Conservation (phyloP, 2,797 vertebrate species). For the Silurus aristotelis region DNA sequence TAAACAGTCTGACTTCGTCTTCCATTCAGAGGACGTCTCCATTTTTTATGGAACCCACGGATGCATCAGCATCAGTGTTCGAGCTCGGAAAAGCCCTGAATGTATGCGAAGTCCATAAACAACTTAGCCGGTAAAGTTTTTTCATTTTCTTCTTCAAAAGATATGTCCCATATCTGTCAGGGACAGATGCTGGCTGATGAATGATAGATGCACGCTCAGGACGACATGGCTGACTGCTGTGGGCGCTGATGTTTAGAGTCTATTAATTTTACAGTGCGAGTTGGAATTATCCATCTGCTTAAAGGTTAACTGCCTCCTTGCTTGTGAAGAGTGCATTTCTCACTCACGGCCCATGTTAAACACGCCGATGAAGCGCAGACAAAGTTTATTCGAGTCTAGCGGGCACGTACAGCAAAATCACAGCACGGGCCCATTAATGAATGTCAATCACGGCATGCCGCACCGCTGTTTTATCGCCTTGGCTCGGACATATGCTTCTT, state of each 20-base stretch:
- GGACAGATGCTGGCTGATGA: slow-evolving; percentile 50
- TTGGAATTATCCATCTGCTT: slow-evolving; percentile 85
- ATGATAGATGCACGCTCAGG: slow-evolving; percentile 60
- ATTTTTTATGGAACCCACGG: background rate
- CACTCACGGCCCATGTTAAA: slow-evolving; percentile 63
- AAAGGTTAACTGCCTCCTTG: slow-evolving; percentile 87
- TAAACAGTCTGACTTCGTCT: slow-evolving; percentile 16
- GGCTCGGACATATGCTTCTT: slow-evolving; percentile 53
- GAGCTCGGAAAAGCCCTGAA: slow-evolving; percentile 32
- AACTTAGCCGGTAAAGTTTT: slow-evolving; percentile 47
- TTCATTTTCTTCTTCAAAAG: slow-evolving; percentile 54
- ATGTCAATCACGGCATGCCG: slow-evolving; percentile 45
- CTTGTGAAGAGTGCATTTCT: slow-evolving; percentile 78
- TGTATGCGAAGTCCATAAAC: slow-evolving; percentile 48
- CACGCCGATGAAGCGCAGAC: slow-evolving; percentile 10
- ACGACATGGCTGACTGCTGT: slow-evolving; percentile 73
- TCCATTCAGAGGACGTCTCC: background rate
- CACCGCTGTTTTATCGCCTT: slow-evolving; percentile 43
- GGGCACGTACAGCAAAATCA: slow-evolving; percentile 41
- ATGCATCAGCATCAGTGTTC: background rate
- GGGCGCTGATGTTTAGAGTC: slow-evolving; percentile 70
- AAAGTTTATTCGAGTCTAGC: slow-evolving; percentile 59
- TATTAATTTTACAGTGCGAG: slow-evolving; percentile 85
- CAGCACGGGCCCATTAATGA: slow-evolving; percentile 59
- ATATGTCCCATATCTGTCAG: slow-evolving; percentile 56